Percentiles rank a stretch among this genome's conserved stretches.
Evolutionary conservation across 2,113 vertebrate genomes (phyloP).

Genomic region (Serinus canaria): DNA sequence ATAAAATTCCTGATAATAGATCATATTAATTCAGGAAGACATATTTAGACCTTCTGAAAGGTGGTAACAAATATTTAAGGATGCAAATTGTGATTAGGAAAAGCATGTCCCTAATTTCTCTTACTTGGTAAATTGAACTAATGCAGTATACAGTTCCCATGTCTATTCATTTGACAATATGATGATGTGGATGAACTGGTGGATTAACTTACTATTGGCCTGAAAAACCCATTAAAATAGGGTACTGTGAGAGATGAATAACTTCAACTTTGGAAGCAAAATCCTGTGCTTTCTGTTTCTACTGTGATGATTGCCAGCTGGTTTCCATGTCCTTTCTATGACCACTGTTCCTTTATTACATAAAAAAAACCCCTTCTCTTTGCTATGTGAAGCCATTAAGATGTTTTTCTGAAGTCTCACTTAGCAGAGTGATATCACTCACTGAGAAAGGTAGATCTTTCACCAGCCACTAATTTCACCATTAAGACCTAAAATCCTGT

Average conservation of each 20-base stretch:
- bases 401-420: not conserved
- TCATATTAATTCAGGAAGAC: not conserved
- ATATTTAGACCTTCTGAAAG: slow-evolving; percentile 1
- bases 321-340: not conserved
- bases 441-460: not conserved
- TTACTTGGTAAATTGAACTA: not conserved
- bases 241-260: not conserved
- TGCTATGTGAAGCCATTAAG: not conserved
- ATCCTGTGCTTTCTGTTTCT: not conserved
- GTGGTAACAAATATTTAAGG: not conserved
- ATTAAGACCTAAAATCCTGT: not conserved
- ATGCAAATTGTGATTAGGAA: not conserved
- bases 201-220: not conserved
- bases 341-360: not conserved
- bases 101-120: not conserved
- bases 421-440: not conserved
- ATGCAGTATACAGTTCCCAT: not conserved
- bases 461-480: not conserved
- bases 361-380: not conserved
- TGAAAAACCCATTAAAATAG: not conserved
- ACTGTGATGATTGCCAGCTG: not conserved
- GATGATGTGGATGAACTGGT: not conserved
- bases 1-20: not conserved
- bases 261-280: not conserved
- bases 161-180: not conserved